Evolutionary conservation across 2,797 vertebrate species (phyloP), one percentile per base, ranked within the genome.

Genomic region (Sebastes matsubarae): DNA sequence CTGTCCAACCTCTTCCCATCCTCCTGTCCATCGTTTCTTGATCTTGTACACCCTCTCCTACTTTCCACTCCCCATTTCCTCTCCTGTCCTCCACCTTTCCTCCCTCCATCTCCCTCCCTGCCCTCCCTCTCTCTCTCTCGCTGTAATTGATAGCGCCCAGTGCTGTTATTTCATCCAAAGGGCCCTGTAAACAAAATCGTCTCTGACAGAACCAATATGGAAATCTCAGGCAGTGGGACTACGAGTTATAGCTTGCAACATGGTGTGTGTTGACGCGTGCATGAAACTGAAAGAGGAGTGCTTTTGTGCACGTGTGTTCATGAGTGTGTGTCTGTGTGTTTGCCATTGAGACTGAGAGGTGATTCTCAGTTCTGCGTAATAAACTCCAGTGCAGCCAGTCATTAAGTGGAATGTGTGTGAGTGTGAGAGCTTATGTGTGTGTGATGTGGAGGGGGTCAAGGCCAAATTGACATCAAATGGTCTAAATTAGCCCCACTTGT

Each of bases 391-490:
- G 87, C 87, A 82, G 87, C 85, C 80, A 86, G 93, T 94, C 93
- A 94, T 95, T 95, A 94, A 94, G 81, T 77, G 86, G 82, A 86
- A 80, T 66, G 50, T 30, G 70, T 55, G 75, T 80, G 75, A 79
- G 88, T 79, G 46, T 52, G 50, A 46, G 42, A 50, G 46, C 46
- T 50, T 54, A 22, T 54, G n/a, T 54, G 78, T 76, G 80, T 83
- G 86, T 74, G 88, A 81, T 60, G 75, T 81, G 85, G 74, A 84
- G 75, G 88, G 46, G 92, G 88, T 95, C 95, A 95, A 93, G 94
- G 94, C 95, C 94, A 96, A 96, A 96, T 95, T 94, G 95, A 94
- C 95, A 95, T 94, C 90, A 95, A 95, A 95, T 94, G 93, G 92
- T 94, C 91, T 94, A 95, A 96, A 96, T 96, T 96, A 95, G 95